Evolutionary conservation across 1,140 invertebrate genomes (phyloP).

Genomic region (Drosophila mojavensis): DNA sequence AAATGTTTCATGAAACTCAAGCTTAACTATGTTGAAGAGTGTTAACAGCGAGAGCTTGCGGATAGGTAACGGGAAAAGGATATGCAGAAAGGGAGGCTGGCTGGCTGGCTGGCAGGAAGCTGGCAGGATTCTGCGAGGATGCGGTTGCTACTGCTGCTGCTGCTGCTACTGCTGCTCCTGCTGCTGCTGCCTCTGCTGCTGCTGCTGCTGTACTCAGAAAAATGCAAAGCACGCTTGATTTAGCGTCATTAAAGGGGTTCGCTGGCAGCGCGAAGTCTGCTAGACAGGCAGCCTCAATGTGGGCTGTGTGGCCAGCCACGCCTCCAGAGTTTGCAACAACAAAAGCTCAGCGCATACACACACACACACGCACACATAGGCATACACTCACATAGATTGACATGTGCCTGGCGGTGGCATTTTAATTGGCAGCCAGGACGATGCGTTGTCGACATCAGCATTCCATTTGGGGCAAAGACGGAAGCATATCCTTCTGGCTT

Average conservation of each 20-base stretch:
- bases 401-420: conserved; percentile 77
- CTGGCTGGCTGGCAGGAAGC: conserved; percentile 18
- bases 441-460: conserved; percentile 33
- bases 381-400: conserved; percentile 1
- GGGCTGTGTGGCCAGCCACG: conserved; percentile 36
- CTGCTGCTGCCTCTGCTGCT: too few relatives aligned
- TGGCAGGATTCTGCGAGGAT: conserved; percentile 16
- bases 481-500: conserved; percentile 69
- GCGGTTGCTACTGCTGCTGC: background rate
- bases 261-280: conserved; percentile 1
- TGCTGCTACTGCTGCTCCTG: too few relatives aligned
- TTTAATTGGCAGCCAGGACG: conserved; percentile 75
- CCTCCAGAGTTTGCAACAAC: conserved; percentile 23
- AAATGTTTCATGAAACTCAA: too few relatives aligned
- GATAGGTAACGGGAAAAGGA: conserved; percentile 22
- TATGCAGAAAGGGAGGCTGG: conserved; percentile 19
- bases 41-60: conserved; percentile 32
- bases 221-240: conserved; percentile 81
- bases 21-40: conserved; percentile 34
- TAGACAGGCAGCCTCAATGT: conserved; percentile 32
- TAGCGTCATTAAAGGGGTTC: conserved; percentile 73
- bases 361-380: conserved; percentile 4
- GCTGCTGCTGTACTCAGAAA: conserved; percentile 45
- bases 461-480: conserved; percentile 61
- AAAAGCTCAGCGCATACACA: conserved; percentile 7